Percentiles rank a stretch among this genome's conserved stretches.
These are phyloP conservation scores for Hyles vespertilio DNA, from an alignment of 1,140 invertebrate genomes.

Conservation along the genomic window DNA sequence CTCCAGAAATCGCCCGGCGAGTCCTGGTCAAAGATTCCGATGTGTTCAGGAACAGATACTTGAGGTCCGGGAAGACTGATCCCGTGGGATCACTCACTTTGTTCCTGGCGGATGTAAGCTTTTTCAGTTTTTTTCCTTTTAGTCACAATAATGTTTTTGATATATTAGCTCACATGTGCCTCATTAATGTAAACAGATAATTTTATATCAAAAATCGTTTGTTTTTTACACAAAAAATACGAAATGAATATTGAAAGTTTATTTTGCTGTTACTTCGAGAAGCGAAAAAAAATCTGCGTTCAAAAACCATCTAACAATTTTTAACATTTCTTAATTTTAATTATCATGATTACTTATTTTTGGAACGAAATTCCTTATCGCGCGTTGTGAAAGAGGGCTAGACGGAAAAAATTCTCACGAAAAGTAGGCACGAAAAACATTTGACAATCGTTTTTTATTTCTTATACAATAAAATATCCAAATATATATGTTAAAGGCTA, in stretches of 20 bases:
- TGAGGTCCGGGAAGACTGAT: conserved; percentile 46
- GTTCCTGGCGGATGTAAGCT: conserved; percentile 29
- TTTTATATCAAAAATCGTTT: too few relatives aligned
- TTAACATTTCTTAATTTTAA: too few relatives aligned
- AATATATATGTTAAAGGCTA: too few relatives aligned
- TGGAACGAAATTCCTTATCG: too few relatives aligned
- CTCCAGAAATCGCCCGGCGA: conserved; percentile 58
- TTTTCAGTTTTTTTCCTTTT: conserved; percentile 7
- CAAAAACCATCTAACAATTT: too few relatives aligned
- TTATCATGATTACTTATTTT: too few relatives aligned
- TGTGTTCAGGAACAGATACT: conserved; percentile 54
- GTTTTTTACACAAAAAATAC: neutral
- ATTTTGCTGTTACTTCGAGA: neutral
- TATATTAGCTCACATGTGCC: neutral
- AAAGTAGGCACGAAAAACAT: too few relatives aligned
- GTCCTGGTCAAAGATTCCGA: conserved; percentile 66
- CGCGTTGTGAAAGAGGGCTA: too few relatives aligned
- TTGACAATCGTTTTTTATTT: too few relatives aligned
- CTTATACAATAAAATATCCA: too few relatives aligned
- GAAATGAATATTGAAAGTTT: neutral
- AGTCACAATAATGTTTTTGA: neutral
- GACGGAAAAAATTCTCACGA: too few relatives aligned
- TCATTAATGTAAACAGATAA: neutral
- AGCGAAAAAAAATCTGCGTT: neutral
- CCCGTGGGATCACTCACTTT: conserved; percentile 39